A percentile compares a stretch with the other conserved stretches of the same genome.
phyloP scores from a whole-genome alignment of 2,113 vertebrate species.

The Chlamydotis undulata region DNA sequence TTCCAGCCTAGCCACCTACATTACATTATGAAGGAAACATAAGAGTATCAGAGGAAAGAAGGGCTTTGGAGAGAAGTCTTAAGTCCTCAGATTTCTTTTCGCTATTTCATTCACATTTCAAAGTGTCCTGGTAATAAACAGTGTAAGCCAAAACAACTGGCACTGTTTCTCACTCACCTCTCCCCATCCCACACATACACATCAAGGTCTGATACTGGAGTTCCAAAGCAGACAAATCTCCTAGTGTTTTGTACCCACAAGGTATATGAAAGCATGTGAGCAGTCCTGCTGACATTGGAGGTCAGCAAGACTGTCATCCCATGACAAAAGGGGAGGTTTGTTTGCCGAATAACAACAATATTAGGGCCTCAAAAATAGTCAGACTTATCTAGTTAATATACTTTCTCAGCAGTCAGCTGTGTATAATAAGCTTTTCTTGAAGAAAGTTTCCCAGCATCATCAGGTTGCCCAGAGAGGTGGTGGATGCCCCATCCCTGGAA shows the following conservation, averaged over 20 bases:
- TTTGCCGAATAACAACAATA: background rate
- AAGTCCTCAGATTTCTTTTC: background rate
- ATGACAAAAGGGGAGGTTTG: background rate
- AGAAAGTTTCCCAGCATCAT: background rate
- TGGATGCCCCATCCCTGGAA: no score
- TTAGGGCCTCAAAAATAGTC: background rate
- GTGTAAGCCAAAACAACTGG: background rate
- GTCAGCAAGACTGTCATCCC: background rate
- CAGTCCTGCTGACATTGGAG: background rate
- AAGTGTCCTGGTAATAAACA: background rate
- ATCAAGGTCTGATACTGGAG: background rate
- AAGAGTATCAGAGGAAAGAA: background rate
- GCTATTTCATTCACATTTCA: background rate
- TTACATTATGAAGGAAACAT: background rate
- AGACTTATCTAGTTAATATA: background rate
- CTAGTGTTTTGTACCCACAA: background rate
- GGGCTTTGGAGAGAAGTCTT: background rate
- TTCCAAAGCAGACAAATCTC: background rate
- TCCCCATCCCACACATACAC: background rate
- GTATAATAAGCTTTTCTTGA: background rate
- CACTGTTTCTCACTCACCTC: background rate
- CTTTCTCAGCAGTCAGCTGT: background rate
- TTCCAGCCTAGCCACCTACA: constrained; percentile 90
- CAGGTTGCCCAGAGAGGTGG: no score
- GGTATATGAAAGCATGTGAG: background rate